Conservation (phyloP, 2,888 invertebrate species). For the Tetragonisca angustula region DNA sequence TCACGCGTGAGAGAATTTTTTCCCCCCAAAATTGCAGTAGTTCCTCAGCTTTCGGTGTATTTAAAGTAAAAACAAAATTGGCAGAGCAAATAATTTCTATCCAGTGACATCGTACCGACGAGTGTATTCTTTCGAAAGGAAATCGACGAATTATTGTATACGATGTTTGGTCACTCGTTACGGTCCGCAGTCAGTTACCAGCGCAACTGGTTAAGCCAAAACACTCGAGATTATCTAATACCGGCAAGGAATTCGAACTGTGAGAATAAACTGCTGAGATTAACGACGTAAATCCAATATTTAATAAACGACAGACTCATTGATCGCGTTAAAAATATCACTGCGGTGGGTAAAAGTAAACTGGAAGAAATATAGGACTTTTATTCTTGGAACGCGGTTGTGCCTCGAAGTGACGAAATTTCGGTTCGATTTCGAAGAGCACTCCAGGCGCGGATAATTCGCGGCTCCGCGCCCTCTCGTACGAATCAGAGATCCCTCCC, state of each 20-base stretch:
- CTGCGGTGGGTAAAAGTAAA: not conserved
- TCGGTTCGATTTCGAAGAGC: not conserved
- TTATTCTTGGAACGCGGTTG: not conserved
- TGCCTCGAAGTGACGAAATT: not conserved
- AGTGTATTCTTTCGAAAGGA: too few species aligned
- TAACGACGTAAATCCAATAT: not conserved
- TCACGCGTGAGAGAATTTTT: too few species aligned
- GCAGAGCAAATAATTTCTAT: too few species aligned
- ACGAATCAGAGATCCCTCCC: not conserved
- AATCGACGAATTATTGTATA: too few species aligned
- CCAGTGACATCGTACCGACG: too few species aligned
- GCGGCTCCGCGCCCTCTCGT: conserved; percentile 4
- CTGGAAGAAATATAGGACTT: not conserved
- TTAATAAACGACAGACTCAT: not conserved
- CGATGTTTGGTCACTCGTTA: too few species aligned
- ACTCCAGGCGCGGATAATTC: not conserved
- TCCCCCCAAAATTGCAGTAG: too few species aligned
- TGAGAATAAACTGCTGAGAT: not conserved
- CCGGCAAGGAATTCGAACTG: not conserved
- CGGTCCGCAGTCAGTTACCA: too few species aligned
- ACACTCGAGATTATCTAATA: too few species aligned
- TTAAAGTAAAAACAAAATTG: too few species aligned
- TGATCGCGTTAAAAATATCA: not conserved
- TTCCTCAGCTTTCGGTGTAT: too few species aligned
- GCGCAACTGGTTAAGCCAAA: too few species aligned